Base-by-base conservation (phyloP, 2,797 vertebrate species). In the Microhierax caerulescens region DNA sequence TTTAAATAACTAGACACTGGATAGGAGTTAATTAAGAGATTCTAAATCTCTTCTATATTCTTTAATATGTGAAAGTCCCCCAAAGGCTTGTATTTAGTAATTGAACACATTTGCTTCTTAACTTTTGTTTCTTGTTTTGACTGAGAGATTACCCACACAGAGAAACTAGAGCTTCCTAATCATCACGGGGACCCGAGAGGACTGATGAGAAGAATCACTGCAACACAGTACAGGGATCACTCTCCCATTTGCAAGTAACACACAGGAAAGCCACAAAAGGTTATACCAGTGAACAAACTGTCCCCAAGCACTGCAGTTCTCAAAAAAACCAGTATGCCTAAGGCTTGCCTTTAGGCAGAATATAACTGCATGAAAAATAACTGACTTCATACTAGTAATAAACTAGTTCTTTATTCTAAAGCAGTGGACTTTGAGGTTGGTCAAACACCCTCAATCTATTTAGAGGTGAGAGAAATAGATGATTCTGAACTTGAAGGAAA, bases 401-500 rank as follows among this genome's bases (percentile, higher is more conserved):
- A 39, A 51, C 10, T 4, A n/a, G 12, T 32, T 51, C 37, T 57
- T 83, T 21, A 24, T 51, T 32, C 47, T 3, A 4, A 36, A 85
- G 51, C 57, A 79, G 78, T 8, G 5, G 20, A 1, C 20, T 47
- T 4, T 18, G 75, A 72, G 78, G 37, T n/a, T 47, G 56, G 37
- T 16, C 82, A 67, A 70, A 59, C 39, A 24, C 50, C 36, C 39
- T 69, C 28, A 8, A 18, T 28, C 59, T 57, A 0, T 19, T 1
- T 10, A 59, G 34, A 36, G 20, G 23, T 0, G 3, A 81, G 90
- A 79, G 93, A 85, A 48, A 88, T 7, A 32, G 39, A 54, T 7
- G 65, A 76, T 82, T 67, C 53, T 86, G 94, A 97, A 96, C 95
- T 94, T 97, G 95, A 95, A 92, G 82, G 85, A 90, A 65, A 23